Base-by-base conservation (phyloP, 1,140 invertebrate genomes). In the Drosophila ironensis region DNA sequence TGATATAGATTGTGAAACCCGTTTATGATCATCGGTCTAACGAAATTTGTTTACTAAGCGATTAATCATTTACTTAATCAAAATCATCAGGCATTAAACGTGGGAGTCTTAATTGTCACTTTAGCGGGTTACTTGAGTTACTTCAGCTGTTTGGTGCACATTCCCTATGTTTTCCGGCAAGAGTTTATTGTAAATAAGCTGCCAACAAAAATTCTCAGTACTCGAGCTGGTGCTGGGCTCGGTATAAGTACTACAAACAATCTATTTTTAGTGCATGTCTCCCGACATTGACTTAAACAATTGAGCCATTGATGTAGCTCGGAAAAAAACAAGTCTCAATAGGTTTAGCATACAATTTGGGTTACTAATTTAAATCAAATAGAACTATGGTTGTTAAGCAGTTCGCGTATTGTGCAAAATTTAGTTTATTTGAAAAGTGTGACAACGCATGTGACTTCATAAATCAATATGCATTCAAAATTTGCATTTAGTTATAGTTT, bases 281-380 rank as follows among this genome's bases (percentile, higher is more conserved):
- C 17, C 17, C 8, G 27, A 14, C 42, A 48, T 37, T 42, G 38
- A 44, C 11, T 35, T 20, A 1, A 70, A 59, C 64, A 69, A 69
- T 69, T 69, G 38, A 69, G 37, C 28, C 28, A 68, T 69, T 69
- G 41, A 69, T 35, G 11, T 22, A 35, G 7, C 16, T 14, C 41
- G 30, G 7, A 14, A n/a, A 2, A 37, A 66, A 37, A n/a, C 44
- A 11, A 25, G 12, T 25, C 4, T 14, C 17, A 3, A 27, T 19
- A 41, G 33, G 14, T 37, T 46, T 41, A 20, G 22, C 30, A 45
- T 11, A 27, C 24, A 54, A 27, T 41, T 24, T 35, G 14, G 19
- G 46, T 11, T 14, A 3, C 20, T 37, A 50, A 37, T 37, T 37
- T 7, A 37, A 17, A 17, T 8, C 33, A 37, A 37, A 37, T 14